Conservation (phyloP, 2,797 vertebrate genomes). For the Notolabrus celidotus region DNA sequence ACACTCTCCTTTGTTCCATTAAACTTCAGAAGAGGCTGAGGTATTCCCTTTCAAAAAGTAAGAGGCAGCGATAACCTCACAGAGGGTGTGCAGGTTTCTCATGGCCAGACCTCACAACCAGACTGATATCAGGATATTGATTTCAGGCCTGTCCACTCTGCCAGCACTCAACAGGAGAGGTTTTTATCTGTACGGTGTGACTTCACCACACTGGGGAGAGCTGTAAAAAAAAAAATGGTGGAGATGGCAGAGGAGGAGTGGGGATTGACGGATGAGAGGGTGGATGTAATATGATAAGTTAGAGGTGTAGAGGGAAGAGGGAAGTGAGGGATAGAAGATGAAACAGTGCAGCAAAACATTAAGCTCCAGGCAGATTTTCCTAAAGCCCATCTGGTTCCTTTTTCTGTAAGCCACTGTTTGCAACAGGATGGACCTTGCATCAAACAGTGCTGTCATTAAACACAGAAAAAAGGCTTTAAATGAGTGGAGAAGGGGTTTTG, state of each 20-base stretch:
- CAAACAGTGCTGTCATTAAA: background rate
- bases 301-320: conserved; percentile 28
- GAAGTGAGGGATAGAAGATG: conserved; percentile 9
- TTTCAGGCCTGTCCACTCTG: conserved; percentile 52
- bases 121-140: conserved; percentile 59
- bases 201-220: conserved; percentile 35
- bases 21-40: conserved; percentile 39
- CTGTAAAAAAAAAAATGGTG: conserved; percentile 15
- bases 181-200: conserved; percentile 52
- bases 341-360: conserved; percentile 21
- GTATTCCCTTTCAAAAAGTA: conserved; percentile 60
- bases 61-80: conserved; percentile 41
- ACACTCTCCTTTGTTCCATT: conserved; percentile 46
- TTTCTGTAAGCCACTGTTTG: background rate
- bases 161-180: conserved; percentile 37
- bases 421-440: background rate
- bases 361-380: conserved; percentile 8
- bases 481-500: conserved; percentile 3
- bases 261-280: conserved; percentile 27
- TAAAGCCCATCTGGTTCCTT: background rate
- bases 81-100: conserved; percentile 50
- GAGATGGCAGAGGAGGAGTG: conserved; percentile 23
- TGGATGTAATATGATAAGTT: conserved; percentile 46
- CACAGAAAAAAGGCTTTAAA: conserved; percentile 2
- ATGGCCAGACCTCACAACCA: conserved; percentile 33